Percentiles rank a stretch among this genome's conserved stretches.
Conservation (phyloP, 2,888 invertebrate species). For the Calameuta filiformis region DNA sequence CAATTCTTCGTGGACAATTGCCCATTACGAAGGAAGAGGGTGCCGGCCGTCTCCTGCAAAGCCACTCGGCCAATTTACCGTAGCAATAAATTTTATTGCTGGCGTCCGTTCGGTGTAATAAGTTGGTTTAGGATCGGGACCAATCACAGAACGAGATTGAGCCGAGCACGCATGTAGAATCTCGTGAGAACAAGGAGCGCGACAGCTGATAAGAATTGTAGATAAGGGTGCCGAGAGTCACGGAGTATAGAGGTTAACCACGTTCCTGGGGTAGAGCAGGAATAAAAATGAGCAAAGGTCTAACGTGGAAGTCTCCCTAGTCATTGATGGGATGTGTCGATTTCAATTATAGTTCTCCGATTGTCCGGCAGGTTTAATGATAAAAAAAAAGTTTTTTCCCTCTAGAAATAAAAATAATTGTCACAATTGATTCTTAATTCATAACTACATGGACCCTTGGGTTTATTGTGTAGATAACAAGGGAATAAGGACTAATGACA, state of each 20-base stretch:
- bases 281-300: neutral
- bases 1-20: constrained; percentile 3
- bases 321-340: neutral
- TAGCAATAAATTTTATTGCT: constrained; percentile 39
- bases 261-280: neutral
- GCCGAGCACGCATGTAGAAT: neutral
- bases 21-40: constrained; percentile 16
- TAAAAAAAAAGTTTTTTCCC: neutral
- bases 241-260: neutral
- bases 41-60: neutral
- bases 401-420: no score
- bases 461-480: neutral
- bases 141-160: constrained; percentile 6
- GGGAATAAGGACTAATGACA: neutral
- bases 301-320: neutral
- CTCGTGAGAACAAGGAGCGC: neutral
- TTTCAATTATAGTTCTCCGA: neutral
- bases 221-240: neutral
- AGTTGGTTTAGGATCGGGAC: neutral
- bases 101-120: constrained; percentile 37
- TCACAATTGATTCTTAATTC: neutral
- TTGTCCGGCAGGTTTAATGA: no score
- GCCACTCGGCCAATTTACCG: constrained; percentile 19
- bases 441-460: neutral
- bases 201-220: neutral